Base-by-base conservation (phyloP, 2,888 invertebrate genomes). In the Podabrus alpinus region DNA sequence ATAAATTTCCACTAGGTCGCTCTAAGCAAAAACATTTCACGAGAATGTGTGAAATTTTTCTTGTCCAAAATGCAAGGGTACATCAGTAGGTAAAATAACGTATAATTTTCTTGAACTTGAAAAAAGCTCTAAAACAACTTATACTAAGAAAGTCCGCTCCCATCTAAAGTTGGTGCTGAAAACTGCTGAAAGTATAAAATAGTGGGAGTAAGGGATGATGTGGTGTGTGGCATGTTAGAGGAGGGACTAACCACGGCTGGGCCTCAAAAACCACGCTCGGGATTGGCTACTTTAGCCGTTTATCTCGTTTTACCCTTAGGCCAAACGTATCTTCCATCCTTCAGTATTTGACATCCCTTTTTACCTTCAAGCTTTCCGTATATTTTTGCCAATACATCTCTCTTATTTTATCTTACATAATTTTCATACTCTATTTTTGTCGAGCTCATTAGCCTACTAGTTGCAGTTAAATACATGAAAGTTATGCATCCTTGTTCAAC, bases 211-310 rank as follows among this genome's bases (percentile, higher is more conserved):
- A 76, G 80, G 79, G 86, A 83, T 84, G 85, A 85, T 83, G 84
- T 83, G 85, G 85, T 83, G 84, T 86, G 86, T 83, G 86, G 86
- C 86, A 86, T 86, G 87, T 86, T 83, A 86, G 86, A 86, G 88
- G 87, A 86, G 88, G 88, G 85, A 84, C 88, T 86, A 87, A 88
- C 88, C 88, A 85, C 87, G 85, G 84, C 82, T 83, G 85, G 86
- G 86, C 88, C 87, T 87, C 88, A 88, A 88, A 87, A 88, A 88
- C 88, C 88, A 83, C 87, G 87, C 84, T 84, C 85, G 85, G 87
- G 88, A 88, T 88, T 88, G 88, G 88, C 87, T 84, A 71, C 71
- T 71, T 78, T 74, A 70, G 69, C 59, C 67, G 16, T 25, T 79
- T 67, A 17, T 74, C 77, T 72, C 71, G 24, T 68, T 77, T 74